Percentiles rank a stretch among this genome's conserved stretches.
phyloP scores from a whole-genome alignment of 2,113 vertebrate species.

The Zapornia atra region DNA sequence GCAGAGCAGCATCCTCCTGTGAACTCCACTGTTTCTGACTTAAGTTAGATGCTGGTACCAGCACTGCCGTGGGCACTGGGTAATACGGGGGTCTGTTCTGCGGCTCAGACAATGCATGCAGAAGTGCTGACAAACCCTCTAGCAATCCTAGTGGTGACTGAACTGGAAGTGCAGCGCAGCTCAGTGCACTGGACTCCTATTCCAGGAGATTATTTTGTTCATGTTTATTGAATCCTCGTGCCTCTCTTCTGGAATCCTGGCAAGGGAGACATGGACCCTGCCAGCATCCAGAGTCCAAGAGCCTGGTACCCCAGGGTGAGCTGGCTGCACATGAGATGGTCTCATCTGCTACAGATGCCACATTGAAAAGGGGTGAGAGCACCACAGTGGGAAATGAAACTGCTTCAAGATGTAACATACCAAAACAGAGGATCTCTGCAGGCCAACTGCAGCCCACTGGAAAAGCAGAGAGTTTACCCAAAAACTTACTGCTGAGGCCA shows the following conservation, averaged over 20 bases:
- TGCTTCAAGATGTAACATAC: background rate
- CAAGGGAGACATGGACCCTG: background rate
- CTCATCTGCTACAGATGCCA: background rate
- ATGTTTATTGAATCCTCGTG: background rate
- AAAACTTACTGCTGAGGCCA: background rate
- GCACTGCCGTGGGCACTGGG: background rate
- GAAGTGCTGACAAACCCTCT: background rate
- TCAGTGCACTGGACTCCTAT: background rate
- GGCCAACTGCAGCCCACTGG: background rate
- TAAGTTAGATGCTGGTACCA: background rate
- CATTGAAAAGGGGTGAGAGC: background rate
- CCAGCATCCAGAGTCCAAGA: background rate
- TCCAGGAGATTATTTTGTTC: background rate
- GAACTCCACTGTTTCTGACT: background rate
- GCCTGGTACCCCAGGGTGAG: background rate
- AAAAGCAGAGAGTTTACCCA: background rate
- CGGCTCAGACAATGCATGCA: background rate
- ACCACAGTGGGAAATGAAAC: background rate
- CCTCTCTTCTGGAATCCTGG: background rate
- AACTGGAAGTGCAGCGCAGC: background rate
- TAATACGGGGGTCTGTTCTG: background rate
- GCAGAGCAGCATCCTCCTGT: background rate
- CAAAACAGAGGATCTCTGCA: background rate
- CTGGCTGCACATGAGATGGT: background rate
- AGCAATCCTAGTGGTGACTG: background rate